A percentile compares a stretch with the other conserved stretches of the same genome.
Conservation (phyloP, 1,140 invertebrate species). For the Mactra quadrangularis region DNA sequence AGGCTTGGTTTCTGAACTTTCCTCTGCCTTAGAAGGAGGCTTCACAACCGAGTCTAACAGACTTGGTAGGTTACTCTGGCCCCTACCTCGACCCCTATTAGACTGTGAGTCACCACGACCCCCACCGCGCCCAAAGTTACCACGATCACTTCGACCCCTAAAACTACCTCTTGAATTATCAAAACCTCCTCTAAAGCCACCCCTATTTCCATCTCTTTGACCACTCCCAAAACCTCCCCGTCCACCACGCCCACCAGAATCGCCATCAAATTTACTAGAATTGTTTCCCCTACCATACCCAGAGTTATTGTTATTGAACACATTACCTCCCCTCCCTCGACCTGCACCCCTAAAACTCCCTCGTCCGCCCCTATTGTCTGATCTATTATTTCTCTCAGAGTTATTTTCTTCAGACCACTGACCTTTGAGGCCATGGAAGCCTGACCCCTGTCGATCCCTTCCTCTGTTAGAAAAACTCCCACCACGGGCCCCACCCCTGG, state of each 20-base stretch:
- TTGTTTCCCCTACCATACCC: not conserved
- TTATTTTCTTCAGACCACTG: constrained; percentile 12
- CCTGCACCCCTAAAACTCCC: constrained; percentile 20
- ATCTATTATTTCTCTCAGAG: not conserved
- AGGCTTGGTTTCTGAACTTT: not conserved
- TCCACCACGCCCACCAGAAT: constrained; percentile 4
- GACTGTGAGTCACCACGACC: not conserved
- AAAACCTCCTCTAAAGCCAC: constrained; percentile 6
- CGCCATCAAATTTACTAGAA: not conserved
- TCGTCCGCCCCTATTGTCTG: constrained; percentile 17
- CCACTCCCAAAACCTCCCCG: not conserved
- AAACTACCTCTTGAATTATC: not conserved
- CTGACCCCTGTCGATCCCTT: constrained; percentile 3
- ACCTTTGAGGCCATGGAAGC: not conserved
- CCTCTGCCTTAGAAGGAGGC: not conserved
- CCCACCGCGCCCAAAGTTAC: not conserved
- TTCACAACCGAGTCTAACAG: not conserved
- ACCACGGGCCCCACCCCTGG: constrained; percentile 22
- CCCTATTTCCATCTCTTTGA: not conserved
- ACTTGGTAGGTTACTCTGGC: not conserved
- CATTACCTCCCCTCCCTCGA: not conserved
- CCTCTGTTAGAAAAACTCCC: constrained; percentile 4
- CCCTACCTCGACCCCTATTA: not conserved
- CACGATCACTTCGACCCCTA: constrained; percentile 2
- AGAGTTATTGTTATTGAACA: not conserved